These are phyloP conservation scores for Lasiommata megera DNA, from an alignment of 2,888 invertebrate species.

Conservation along the genomic window DNA sequence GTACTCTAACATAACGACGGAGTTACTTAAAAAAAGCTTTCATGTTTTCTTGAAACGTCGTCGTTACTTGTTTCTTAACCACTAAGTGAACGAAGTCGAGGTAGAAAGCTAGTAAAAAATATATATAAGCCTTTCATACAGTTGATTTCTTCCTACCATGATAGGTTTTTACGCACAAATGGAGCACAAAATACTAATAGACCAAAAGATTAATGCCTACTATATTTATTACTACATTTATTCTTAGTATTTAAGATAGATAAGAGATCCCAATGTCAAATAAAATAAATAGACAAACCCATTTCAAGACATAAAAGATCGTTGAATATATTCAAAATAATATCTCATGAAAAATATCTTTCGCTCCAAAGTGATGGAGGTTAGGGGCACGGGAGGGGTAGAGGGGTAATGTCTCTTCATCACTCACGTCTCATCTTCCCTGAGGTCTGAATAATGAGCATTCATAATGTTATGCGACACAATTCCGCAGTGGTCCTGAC, in stretches of 20 bases:
- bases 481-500: neutral
- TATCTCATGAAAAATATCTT: slow-evolving; percentile 7
- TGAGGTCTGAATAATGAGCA: slow-evolving; percentile 14
- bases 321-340: neutral
- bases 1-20: too few relatives aligned
- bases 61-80: too few relatives aligned
- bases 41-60: too few relatives aligned
- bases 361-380: neutral
- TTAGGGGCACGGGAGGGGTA: neutral
- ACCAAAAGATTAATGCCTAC: neutral
- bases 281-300: neutral
- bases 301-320: neutral
- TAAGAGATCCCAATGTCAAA: neutral
- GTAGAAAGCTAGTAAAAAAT: too few relatives aligned
- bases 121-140: too few relatives aligned
- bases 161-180: too few relatives aligned
- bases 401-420: slow-evolving; percentile 4
- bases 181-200: too few relatives aligned
- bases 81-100: too few relatives aligned
- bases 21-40: too few relatives aligned
- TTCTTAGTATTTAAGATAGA: neutral
- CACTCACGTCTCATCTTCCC: slow-evolving; percentile 12
- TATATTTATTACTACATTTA: neutral
- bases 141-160: too few relatives aligned
- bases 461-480: slow-evolving; percentile 6